Evolutionary conservation across 2,113 vertebrate species (phyloP).

Genomic region (Phalacrocorax carbo): DNA sequence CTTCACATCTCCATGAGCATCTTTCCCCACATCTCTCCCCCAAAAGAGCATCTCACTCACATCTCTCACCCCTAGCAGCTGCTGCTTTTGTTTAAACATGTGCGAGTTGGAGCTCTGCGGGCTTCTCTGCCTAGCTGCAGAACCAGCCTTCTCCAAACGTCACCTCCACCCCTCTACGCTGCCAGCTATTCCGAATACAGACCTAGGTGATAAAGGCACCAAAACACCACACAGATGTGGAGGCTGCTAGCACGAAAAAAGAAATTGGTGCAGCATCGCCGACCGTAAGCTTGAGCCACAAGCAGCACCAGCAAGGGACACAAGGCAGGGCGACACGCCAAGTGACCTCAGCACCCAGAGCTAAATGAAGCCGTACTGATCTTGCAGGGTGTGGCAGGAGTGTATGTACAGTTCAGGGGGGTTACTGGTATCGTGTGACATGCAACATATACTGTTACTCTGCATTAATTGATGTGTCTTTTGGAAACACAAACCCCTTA

Average conservation of each 20-base stretch:
- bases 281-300: background rate
- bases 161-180: background rate
- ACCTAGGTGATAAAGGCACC: background rate
- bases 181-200: background rate
- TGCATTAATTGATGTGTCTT: background rate
- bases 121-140: background rate
- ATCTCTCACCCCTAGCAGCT: background rate
- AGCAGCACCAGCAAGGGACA: background rate
- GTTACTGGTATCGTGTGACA: background rate
- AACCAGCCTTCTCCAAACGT: background rate
- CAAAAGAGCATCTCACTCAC: background rate
- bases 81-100: background rate
- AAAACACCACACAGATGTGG: background rate
- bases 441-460: background rate
- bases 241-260: background rate
- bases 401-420: background rate
- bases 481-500: background rate
- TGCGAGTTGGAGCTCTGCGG: background rate
- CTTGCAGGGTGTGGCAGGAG: no score
- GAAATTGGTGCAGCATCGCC: background rate
- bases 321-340: accelerated
- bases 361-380: background rate
- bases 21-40: background rate
- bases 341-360: background rate
- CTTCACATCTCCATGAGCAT: background rate